phyloP scores from a whole-genome alignment of 2,888 invertebrate species.

The Lordiphosa andalusiaca region DNA sequence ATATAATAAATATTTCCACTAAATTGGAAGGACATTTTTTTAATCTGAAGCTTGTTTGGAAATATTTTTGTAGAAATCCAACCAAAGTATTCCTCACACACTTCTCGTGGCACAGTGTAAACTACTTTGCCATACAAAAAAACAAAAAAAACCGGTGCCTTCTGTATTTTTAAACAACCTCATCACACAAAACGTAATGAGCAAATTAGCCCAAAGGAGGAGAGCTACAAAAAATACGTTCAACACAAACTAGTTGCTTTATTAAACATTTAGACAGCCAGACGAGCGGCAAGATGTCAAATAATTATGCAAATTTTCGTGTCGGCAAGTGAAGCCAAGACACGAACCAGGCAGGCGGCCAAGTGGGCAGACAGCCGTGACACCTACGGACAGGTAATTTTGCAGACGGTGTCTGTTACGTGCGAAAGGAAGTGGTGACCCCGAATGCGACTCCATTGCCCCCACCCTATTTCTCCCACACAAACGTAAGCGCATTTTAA shows the following conservation, averaged over 20 bases:
- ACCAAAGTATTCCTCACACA: not conserved
- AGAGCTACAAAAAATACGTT: slow-evolving; percentile 20
- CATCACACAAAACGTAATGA: slow-evolving; percentile 58
- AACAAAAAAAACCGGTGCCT: not conserved
- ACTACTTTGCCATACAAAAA: not conserved
- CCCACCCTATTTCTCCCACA: slow-evolving; percentile 32
- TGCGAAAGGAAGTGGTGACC: slow-evolving; percentile 52
- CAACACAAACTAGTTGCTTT: slow-evolving; percentile 45
- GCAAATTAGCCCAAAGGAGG: slow-evolving; percentile 37
- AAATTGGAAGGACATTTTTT: no score
- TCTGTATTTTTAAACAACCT: slow-evolving; percentile 34
- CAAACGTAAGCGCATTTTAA: slow-evolving; percentile 75
- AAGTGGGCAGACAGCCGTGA: slow-evolving; percentile 33
- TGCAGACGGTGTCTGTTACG: slow-evolving; percentile 66
- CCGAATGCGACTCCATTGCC: slow-evolving; percentile 20
- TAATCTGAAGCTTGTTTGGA: no score
- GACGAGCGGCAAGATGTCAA: slow-evolving; percentile 37
- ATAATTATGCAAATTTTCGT: slow-evolving; percentile 69
- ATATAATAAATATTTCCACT: no score
- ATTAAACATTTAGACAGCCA: slow-evolving; percentile 40
- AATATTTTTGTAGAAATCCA: no score
- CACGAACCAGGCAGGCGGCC: slow-evolving; percentile 43
- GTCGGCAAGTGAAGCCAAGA: slow-evolving; percentile 45
- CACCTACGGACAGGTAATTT: slow-evolving; percentile 50
- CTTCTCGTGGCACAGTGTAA: slow-evolving; percentile 16